Percentiles rank a stretch among this genome's conserved stretches.
Conservation (phyloP, 2,797 vertebrate genomes). For the Hypotaenidia okinawae region DNA sequence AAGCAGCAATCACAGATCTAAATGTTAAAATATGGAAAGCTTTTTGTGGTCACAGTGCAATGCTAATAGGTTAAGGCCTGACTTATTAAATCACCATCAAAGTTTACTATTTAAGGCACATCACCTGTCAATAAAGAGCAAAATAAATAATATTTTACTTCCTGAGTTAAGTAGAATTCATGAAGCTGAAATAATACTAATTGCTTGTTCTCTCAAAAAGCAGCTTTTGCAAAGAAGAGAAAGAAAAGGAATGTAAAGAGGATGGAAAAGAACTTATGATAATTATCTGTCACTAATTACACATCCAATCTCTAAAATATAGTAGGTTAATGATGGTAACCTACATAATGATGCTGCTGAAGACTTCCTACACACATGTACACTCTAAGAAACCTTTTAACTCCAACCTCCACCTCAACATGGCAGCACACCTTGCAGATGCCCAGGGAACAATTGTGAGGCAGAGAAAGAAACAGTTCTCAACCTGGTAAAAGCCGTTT, state of each 20-base stretch:
- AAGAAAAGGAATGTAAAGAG: neutral
- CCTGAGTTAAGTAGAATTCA: neutral
- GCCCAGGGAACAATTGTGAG: neutral
- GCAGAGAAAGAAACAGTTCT: neutral
- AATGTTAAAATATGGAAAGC: neutral
- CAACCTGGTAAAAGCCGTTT: neutral
- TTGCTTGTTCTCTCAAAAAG: neutral
- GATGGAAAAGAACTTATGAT: neutral
- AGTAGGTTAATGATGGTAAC: neutral
- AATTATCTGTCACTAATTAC: neutral
- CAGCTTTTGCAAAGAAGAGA: neutral
- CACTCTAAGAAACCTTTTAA: neutral
- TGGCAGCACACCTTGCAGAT: neutral
- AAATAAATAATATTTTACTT: slow-evolving; percentile 9
- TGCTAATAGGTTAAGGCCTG: neutral
- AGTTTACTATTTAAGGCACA: neutral
- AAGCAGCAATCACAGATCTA: neutral
- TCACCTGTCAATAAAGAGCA: neutral
- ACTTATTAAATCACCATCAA: neutral
- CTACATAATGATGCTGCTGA: neutral
- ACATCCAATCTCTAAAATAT: neutral
- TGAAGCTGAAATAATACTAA: neutral
- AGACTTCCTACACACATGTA: neutral
- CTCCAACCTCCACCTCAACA: neutral
- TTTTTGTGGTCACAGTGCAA: neutral